These are phyloP conservation scores for Menura novaehollandiae DNA, from an alignment of 2,113 vertebrate species.

Conservation along the genomic window DNA sequence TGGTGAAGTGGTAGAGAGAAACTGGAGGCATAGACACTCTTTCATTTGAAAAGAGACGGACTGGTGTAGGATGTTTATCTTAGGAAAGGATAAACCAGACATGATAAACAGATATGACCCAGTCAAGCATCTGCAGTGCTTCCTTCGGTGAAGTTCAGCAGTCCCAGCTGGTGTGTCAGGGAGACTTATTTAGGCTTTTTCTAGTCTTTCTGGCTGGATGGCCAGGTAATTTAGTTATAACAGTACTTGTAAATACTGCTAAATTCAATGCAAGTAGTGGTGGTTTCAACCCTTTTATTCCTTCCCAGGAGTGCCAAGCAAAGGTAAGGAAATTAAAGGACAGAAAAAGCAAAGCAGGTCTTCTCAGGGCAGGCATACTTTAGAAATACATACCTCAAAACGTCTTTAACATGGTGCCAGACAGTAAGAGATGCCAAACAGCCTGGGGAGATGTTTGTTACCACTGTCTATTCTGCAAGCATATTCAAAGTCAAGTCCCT, in stretches of 20 bases:
- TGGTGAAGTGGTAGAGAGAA: neutral
- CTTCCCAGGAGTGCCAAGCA: neutral
- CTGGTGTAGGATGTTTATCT: neutral
- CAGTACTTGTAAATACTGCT: neutral
- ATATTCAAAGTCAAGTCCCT: neutral
- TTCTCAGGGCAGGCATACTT: neutral
- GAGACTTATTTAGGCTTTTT: neutral
- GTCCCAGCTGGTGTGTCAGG: neutral
- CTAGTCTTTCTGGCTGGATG: neutral
- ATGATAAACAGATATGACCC: constrained; percentile 17
- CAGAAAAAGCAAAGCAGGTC: neutral
- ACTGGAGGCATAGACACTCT: neutral
- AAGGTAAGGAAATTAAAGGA: neutral
- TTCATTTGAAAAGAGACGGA: neutral
- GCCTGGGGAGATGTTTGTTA: neutral
- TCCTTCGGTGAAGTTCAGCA: neutral
- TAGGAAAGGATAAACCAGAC: constrained; percentile 1
- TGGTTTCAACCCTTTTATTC: neutral
- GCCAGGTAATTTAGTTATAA: neutral
- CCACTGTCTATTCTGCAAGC: neutral
- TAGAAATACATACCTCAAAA: neutral
- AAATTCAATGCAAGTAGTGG: neutral
- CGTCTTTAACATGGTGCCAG: neutral
- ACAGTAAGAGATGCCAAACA: neutral
- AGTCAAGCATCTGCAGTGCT: neutral